These are phyloP conservation scores for Drosophila longiperda DNA, from an alignment of 2,888 invertebrate species.

Conservation along the genomic window DNA sequence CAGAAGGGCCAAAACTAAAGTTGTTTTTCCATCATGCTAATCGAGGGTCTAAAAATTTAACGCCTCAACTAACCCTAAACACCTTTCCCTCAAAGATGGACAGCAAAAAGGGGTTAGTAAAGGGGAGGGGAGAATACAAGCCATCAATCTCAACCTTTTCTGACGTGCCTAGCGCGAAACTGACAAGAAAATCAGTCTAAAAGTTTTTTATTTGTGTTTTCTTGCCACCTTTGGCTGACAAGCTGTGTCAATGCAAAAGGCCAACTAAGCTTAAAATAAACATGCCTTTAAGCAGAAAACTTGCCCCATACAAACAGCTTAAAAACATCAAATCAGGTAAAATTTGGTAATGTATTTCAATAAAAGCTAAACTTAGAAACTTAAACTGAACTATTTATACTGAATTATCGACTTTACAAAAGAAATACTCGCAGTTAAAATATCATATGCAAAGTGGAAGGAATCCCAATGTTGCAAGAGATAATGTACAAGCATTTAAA, in stretches of 20 bases:
- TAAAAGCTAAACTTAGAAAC: background rate
- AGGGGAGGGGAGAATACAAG: background rate
- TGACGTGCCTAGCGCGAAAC: conserved; percentile 25
- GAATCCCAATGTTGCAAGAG: background rate
- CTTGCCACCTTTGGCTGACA: conserved; percentile 20
- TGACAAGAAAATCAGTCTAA: conserved; percentile 29
- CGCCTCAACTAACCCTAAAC: conserved; percentile 19
- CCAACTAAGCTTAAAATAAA: conserved; percentile 57
- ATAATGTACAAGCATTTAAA: background rate
- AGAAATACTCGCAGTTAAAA: background rate
- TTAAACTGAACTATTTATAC: background rate
- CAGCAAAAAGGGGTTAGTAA: no score
- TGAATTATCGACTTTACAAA: background rate
- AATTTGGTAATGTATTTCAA: background rate
- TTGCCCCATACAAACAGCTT: background rate
- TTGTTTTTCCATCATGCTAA: conserved; percentile 26
- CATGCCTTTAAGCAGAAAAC: conserved; percentile 42
- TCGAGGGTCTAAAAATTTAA: conserved; percentile 27
- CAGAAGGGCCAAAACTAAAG: conserved; percentile 15
- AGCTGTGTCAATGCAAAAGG: conserved; percentile 67
- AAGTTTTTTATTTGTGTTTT: conserved; percentile 43
- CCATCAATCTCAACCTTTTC: conserved; percentile 57
- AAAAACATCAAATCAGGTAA: conserved; percentile 12
- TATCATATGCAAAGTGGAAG: background rate
- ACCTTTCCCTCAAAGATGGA: background rate